These are phyloP conservation scores for Lutjanus erythropterus DNA, from an alignment of 2,113 vertebrate genomes.

Conservation along the genomic window DNA sequence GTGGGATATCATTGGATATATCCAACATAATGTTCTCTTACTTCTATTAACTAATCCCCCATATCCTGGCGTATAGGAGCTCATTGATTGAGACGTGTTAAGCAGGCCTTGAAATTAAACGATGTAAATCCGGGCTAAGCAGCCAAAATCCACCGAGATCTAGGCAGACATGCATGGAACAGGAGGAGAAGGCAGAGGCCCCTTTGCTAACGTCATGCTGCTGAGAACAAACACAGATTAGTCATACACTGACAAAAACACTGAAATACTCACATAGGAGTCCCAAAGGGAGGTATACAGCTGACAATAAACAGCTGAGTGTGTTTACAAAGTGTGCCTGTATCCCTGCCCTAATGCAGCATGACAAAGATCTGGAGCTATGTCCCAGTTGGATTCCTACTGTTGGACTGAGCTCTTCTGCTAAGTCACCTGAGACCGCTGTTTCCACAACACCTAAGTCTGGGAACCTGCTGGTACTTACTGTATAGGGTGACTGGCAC, in stretches of 20 bases:
- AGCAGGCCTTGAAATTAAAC: constrained; percentile 73
- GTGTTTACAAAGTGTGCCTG: constrained; percentile 36
- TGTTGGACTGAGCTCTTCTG: neutral
- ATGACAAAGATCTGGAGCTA: constrained; percentile 27
- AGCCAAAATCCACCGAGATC: constrained; percentile 52
- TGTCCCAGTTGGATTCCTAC: constrained; percentile 29
- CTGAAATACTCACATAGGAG: constrained; percentile 33
- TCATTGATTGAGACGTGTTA: constrained; percentile 66
- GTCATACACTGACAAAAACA: constrained; percentile 53
- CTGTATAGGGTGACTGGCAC: constrained; percentile 42
- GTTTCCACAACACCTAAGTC: constrained; percentile 61
- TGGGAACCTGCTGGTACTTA: constrained; percentile 34
- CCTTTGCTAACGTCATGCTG: constrained; percentile 39
- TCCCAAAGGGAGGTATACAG: constrained; percentile 57
- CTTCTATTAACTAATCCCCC: constrained; percentile 64
- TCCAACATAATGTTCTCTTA: constrained; percentile 55
- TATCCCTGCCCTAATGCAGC: constrained; percentile 19
- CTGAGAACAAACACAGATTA: constrained; percentile 64
- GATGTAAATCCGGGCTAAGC: constrained; percentile 67
- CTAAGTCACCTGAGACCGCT: constrained; percentile 51
- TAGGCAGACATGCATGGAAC: constrained; percentile 44
- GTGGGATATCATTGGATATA: constrained; percentile 49
- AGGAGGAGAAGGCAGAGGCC: constrained; percentile 43
- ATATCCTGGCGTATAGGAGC: constrained; percentile 34
- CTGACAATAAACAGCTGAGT: constrained; percentile 39